These are phyloP conservation scores for Spheniscus humboldti DNA, from an alignment of 2,797 vertebrate genomes.

Conservation along the genomic window DNA sequence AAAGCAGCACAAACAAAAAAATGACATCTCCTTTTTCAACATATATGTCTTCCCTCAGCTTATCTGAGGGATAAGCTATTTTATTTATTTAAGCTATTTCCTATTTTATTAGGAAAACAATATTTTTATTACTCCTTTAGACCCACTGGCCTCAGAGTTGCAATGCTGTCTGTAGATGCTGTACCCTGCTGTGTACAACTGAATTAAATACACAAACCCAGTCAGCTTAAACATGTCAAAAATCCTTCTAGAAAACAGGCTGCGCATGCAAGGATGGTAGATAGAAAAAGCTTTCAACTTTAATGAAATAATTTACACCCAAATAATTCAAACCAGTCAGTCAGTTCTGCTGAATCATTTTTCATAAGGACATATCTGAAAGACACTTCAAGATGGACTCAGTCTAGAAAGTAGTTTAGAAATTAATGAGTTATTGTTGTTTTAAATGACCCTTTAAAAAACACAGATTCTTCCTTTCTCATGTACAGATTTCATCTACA, in stretches of 20 bases:
- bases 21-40: background rate
- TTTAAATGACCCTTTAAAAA: background rate
- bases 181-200: background rate
- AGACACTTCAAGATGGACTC: background rate
- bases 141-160: background rate
- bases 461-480: background rate
- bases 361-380: background rate
- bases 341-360: background rate
- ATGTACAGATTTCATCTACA: background rate
- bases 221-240: slow-evolving; percentile 1
- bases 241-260: background rate
- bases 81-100: no score
- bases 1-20: background rate
- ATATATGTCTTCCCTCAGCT: background rate
- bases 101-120: background rate
- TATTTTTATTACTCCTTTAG: background rate
- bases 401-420: background rate
- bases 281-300: background rate
- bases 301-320: background rate
- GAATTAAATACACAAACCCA: background rate
- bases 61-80: background rate
- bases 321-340: background rate
- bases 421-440: background rate
- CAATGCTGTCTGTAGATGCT: background rate
- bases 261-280: background rate